Conservation (phyloP, 2,888 invertebrate species). For the Platycnemis pennipes region DNA sequence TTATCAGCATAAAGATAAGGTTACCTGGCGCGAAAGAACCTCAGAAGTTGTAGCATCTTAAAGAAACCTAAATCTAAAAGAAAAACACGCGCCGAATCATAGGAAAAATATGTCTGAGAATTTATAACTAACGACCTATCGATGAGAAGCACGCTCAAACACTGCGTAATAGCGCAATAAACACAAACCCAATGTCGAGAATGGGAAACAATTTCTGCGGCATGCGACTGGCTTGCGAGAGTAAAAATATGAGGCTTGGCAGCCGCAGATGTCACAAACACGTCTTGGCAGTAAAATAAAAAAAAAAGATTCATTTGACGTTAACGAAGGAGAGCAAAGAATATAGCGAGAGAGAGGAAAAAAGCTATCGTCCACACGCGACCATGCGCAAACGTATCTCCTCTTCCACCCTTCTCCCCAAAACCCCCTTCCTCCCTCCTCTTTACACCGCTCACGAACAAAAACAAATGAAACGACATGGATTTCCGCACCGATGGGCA, state of each 20-base stretch:
- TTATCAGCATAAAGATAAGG: no score
- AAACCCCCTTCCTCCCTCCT: background rate
- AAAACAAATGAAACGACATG: background rate
- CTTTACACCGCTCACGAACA: background rate
- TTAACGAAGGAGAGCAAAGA: background rate
- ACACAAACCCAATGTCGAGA: background rate
- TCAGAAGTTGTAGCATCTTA: no score
- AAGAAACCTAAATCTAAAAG: no score
- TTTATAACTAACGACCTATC: no score
- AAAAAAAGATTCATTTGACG: background rate
- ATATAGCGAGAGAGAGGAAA: background rate
- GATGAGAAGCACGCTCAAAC: no score
- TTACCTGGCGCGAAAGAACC: no score
- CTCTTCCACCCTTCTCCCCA: background rate
- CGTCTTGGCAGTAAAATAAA: background rate
- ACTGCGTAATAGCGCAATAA: no score
- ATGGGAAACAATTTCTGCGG: background rate
- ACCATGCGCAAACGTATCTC: background rate
- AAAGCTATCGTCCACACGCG: background rate
- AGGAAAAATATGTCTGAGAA: no score
- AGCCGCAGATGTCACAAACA: conserved; percentile 24
- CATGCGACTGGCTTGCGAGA: background rate
- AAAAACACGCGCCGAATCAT: no score
- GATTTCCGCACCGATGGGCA: conserved; percentile 35
- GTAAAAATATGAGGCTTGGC: background rate